Percentiles rank a stretch among this genome's conserved stretches.
These are phyloP conservation scores for Parapsyche elsis DNA, from an alignment of 1,140 invertebrate genomes.

Conservation along the genomic window DNA sequence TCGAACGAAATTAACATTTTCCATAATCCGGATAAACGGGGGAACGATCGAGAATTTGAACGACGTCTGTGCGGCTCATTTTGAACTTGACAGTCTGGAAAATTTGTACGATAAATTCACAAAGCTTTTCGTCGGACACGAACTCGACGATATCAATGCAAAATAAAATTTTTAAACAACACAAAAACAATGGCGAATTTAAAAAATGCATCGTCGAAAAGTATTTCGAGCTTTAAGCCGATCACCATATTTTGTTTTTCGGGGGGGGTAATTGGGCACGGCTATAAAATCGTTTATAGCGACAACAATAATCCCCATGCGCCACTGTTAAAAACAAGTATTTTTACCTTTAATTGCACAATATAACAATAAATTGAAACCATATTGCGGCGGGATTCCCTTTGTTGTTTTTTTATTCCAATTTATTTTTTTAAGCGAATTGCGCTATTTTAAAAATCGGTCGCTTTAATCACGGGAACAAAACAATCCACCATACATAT, in stretches of 20 bases:
- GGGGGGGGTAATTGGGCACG: background rate
- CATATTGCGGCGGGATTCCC: background rate
- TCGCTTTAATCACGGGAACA: background rate
- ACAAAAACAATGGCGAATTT: background rate
- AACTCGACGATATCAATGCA: background rate
- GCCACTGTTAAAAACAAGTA: constrained; percentile 14
- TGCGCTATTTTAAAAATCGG: too few relatives aligned
- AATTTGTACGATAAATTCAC: background rate
- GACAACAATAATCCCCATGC: constrained; percentile 19
- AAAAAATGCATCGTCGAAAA: background rate
- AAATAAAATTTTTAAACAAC: background rate
- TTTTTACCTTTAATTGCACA: constrained; percentile 4
- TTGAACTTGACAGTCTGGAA: background rate
- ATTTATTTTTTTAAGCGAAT: constrained; percentile 5
- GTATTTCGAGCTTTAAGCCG: background rate
- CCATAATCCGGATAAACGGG: background rate
- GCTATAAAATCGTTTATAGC: constrained; percentile 24
- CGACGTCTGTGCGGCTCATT: too few relatives aligned
- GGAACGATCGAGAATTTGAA: background rate
- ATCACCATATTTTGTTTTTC: background rate
- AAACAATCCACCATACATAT: background rate
- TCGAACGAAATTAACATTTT: background rate
- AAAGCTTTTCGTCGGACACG: background rate
- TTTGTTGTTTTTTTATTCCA: background rate
- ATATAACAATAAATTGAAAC: constrained; percentile 7